Evolutionary conservation across 1,140 invertebrate species (phyloP), one percentile per base, ranked within the genome.

Genomic region (Drosophila arizonae): DNA sequence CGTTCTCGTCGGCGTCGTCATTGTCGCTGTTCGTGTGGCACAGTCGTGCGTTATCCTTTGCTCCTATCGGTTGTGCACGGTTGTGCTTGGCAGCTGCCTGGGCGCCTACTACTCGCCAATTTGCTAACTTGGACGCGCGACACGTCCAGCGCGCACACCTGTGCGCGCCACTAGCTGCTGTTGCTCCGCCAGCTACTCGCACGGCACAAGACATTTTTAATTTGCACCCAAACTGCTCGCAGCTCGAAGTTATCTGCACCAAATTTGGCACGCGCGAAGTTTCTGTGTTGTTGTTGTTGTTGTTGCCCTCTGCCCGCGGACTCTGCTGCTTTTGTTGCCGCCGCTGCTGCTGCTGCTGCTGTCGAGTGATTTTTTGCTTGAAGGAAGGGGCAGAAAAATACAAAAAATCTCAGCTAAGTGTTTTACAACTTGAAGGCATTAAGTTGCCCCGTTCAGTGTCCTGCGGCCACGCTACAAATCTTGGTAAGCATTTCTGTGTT

Each of bases 11-110:
- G 48, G 17, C 33, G 52, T 66, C 50, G 58, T 15, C 50, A 36
- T 51, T 15, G 58, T 61, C 62, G 30, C 55, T 6, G 15, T 21
- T 72, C 69, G 68, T 56, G 57, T 30, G 61, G 41, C 62, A 58
- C 79, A 87, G 82, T 87, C 82, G 82, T 87, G 84, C 82, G 66
- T 87, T 84, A 80, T 87, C 84, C 82, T 87, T 88, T 88, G 84
- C 79, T 88, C 61, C 73, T 79, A 61, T 87, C 76, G 82, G 82
- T 87, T 84, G 82, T 87, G 84, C 77, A 55, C 84, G 76, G 43
- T 46, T 17, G 43, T 73, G 79, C 76, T 72, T 50, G 74, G 46
- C 61, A 66, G 46, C 15, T 26, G 65, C 51, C 70, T 76, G 64
- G 54, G 70, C 28, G 41, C 61, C 43, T 54, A 26, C 54, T 50